These are phyloP conservation scores for Columba guinea DNA, from an alignment of 2,797 vertebrate species.

Conservation along the genomic window DNA sequence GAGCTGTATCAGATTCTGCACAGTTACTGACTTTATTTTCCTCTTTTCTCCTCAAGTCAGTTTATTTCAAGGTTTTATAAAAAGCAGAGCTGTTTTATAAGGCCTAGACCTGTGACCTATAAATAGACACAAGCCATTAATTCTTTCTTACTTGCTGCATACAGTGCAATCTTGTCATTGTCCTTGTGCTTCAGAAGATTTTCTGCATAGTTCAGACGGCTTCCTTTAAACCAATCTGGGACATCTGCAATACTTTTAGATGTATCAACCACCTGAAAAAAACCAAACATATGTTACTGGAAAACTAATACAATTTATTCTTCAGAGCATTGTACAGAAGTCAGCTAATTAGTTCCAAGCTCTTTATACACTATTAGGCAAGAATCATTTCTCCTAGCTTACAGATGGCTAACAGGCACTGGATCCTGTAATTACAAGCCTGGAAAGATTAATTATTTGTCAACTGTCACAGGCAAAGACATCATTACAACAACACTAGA, in stretches of 20 bases:
- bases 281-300: background rate
- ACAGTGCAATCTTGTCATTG: slow-evolving; percentile 91
- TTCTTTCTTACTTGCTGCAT: slow-evolving; percentile 86
- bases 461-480: background rate
- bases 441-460: background rate
- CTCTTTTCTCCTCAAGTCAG: background rate
- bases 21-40: background rate
- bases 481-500: background rate
- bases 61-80: background rate
- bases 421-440: background rate
- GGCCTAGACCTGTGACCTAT: background rate
- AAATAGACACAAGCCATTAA: background rate
- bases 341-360: background rate
- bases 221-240: slow-evolving; percentile 94
- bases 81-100: background rate
- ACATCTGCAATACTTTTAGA: slow-evolving; percentile 88
- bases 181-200: slow-evolving; percentile 91
- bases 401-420: background rate
- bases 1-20: background rate
- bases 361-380: background rate
- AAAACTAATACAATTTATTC: accelerated
- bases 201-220: slow-evolving; percentile 93
- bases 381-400: background rate
- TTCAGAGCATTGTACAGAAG: background rate
- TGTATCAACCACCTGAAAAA: slow-evolving; percentile 86